Conservation (phyloP, 2,888 invertebrate genomes). For the Caenorhabditis wallacei region DNA sequence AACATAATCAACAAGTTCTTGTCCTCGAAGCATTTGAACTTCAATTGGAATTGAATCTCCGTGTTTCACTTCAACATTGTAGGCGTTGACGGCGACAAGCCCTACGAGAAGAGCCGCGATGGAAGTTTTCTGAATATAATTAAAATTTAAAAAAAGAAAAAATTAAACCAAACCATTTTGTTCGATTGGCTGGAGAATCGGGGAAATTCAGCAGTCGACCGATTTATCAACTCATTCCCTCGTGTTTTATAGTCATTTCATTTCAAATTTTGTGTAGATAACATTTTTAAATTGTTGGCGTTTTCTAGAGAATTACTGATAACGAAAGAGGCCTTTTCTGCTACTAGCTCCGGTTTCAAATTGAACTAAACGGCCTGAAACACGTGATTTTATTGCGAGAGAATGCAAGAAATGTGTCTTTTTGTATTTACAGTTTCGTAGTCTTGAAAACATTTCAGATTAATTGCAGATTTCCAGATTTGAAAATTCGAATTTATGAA, state of each 20-base stretch:
- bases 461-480: too few relatives aligned
- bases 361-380: conserved; percentile 19
- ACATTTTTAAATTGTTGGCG: conserved; percentile 32
- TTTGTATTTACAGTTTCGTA: neutral
- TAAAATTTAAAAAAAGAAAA: neutral
- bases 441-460: neutral
- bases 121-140: conserved; percentile 47
- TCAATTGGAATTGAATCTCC: conserved; percentile 58
- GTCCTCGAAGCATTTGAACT: conserved; percentile 66
- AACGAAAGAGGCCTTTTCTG: conserved; percentile 14
- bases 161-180: conserved; percentile 46
- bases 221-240: conserved; percentile 27
- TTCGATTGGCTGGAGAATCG: conserved; percentile 44
- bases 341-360: conserved; percentile 56
- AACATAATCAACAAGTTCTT: conserved; percentile 73
- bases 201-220: conserved; percentile 56
- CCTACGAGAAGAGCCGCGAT: conserved; percentile 52
- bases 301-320: conserved; percentile 35
- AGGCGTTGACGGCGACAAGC: conserved; percentile 53
- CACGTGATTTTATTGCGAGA: conserved; percentile 31
- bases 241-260: conserved; percentile 42
- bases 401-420: conserved; percentile 7
- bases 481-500: too few relatives aligned
- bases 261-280: conserved; percentile 13
- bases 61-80: conserved; percentile 59